Conservation (phyloP, 2,113 vertebrate species). For the Polypterus bichir region DNA sequence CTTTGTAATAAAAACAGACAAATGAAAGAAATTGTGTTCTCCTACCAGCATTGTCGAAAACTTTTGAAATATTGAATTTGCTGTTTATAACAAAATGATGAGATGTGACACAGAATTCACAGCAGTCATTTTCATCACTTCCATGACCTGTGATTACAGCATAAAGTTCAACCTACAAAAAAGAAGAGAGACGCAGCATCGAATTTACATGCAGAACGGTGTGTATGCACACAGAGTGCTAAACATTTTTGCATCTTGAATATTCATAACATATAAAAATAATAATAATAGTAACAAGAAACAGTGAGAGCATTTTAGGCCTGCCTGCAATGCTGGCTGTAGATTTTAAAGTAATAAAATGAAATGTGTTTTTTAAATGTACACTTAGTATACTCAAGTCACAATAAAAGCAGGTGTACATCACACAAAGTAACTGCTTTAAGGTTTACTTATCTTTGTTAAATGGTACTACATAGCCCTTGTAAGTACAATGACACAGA, state of each 20-base stretch:
- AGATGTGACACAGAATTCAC: constrained; percentile 60
- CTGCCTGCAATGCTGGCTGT: not conserved
- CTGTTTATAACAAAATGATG: constrained; percentile 52
- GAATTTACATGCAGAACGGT: too few species aligned
- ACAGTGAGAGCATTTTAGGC: too few species aligned
- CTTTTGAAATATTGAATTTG: constrained; percentile 37
- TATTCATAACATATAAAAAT: too few species aligned
- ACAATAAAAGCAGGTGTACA: too few species aligned
- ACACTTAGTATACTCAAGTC: not conserved
- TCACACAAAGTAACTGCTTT: too few species aligned
- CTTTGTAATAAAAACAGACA: too few species aligned
- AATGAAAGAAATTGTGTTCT: not conserved
- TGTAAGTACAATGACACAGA: too few species aligned
- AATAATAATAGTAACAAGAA: too few species aligned
- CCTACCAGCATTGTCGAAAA: constrained; percentile 50
- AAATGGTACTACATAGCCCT: too few species aligned
- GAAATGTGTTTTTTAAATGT: not conserved
- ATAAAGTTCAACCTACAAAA: constrained; percentile 51
- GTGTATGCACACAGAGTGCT: too few species aligned
- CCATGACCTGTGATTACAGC: constrained; percentile 59
- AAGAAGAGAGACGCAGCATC: not conserved
- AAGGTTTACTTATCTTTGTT: too few species aligned
- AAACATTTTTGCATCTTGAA: too few species aligned
- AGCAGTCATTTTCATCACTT: constrained; percentile 48
- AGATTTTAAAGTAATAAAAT: not conserved